These are phyloP conservation scores for Pterocles gutturalis DNA, from an alignment of 2,113 vertebrate species.

Conservation along the genomic window DNA sequence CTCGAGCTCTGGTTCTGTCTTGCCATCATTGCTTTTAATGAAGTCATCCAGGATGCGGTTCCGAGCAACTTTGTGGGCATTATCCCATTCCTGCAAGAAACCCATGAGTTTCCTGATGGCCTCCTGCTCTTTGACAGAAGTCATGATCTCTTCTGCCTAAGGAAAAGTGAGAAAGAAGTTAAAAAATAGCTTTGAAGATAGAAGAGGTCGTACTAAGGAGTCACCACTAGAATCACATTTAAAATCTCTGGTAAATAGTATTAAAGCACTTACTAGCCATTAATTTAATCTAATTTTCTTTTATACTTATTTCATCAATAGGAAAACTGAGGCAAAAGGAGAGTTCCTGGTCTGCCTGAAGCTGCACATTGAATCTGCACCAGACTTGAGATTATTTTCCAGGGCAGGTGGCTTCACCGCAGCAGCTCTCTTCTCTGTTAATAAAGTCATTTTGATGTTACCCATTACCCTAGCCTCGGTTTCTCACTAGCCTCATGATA, in stretches of 20 bases:
- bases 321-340: not conserved
- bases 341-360: not conserved
- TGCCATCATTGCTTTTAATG: constrained; percentile 76
- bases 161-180: constrained; percentile 4
- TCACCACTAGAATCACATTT: not conserved
- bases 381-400: not conserved
- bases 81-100: constrained; percentile 87
- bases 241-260: not conserved
- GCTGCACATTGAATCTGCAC: not conserved
- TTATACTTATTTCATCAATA: not conserved
- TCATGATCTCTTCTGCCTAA: constrained; percentile 65
- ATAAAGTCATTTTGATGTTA: constrained; percentile 51
- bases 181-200: not conserved
- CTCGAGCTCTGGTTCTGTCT: constrained; percentile 84
- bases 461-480: not conserved
- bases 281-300: not conserved
- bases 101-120: constrained; percentile 75
- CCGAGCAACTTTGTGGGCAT: constrained; percentile 62
- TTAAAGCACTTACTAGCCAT: not conserved
- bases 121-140: constrained; percentile 74
- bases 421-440: not conserved
- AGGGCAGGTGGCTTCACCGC: not conserved
- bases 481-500: constrained; percentile 27
- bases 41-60: constrained; percentile 79
- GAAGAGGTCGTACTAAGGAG: not conserved